These are phyloP conservation scores for Planococcus citri DNA, from an alignment of 1,140 invertebrate genomes.

Conservation along the genomic window DNA sequence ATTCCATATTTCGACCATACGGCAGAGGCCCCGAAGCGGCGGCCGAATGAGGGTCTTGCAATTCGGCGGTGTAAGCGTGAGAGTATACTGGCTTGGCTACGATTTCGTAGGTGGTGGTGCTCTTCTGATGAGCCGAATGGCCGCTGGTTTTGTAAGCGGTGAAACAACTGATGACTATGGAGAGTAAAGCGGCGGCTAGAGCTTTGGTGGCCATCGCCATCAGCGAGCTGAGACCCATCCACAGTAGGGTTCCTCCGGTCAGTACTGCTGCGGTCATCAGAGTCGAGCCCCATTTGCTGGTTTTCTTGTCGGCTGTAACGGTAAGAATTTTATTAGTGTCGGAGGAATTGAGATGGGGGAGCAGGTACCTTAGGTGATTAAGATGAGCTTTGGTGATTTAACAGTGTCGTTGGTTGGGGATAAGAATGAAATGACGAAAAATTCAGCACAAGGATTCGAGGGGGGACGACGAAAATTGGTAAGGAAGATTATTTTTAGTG, in stretches of 20 bases:
- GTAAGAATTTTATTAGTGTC: not conserved
- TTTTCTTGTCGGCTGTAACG: conserved; percentile 5
- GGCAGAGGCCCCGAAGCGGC: not conserved
- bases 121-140: conserved; percentile 33
- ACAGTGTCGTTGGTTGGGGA: no score
- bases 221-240: conserved; percentile 54
- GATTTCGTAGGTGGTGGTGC: conserved; percentile 59
- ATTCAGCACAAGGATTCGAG: no score
- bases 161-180: conserved; percentile 47
- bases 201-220: conserved; percentile 66
- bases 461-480: no score
- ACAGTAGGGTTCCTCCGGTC: conserved; percentile 50
- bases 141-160: conserved; percentile 40
- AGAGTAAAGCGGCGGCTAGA: conserved; percentile 64
- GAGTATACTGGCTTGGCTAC: conserved; percentile 63
- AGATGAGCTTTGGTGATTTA: no score
- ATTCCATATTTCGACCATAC: conserved; percentile 17
- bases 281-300: conserved; percentile 27
- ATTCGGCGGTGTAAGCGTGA: conserved; percentile 53
- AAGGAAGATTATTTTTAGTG: no score
- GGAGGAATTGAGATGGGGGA: not conserved
- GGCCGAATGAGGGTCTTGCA: conserved; percentile 37
- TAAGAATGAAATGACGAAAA: no score
- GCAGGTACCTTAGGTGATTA: no score
- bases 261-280: conserved; percentile 29